Base-by-base conservation (phyloP, 1,140 invertebrate genomes). In the Drosophila lacertosa region DNA sequence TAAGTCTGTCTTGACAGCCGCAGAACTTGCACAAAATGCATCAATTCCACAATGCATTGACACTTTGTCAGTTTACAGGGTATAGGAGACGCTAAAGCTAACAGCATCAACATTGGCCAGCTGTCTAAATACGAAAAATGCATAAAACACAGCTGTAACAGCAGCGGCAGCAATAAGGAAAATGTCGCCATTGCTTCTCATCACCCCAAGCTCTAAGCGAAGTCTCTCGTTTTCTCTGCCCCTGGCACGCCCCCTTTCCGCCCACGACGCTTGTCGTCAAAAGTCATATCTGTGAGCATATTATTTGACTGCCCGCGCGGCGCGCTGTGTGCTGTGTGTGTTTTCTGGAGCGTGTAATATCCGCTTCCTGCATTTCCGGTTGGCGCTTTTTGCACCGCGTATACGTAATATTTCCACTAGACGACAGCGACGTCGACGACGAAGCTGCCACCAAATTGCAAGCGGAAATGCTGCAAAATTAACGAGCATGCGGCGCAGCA, bases 291-390 rank as follows among this genome's bases (percentile, higher is more conserved):
- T 84, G 55, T 83, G 35, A 74, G 67, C 74, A 84, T 84, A 80
- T 84, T 84, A 84, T 84, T 68, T 51, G 63, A 64, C 32, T 58
- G 55, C 40, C 40, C 55, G 40, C 2, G 54, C 16, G 20, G 24
- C 39, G 29, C 22, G 62, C 22, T 51, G 18, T 78, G 45, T 24
- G n/a, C n/a, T n/a, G n/a, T 48, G 58, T 80, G 74, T 82, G 77
- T 66, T 86, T 86, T 86, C 74, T 86, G 83, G 83, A 86, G 82
- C 82, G 82, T 86, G 82, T 86, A 86, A 86, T 86, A 86, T 86
- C 82, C 82, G 82, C 86, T 86, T 86, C 82, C 82, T 86, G 82
- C 82, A 86, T 86, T 86, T 86, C 82, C 81, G 81, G 81, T 86
- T 86, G 74, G 45, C 70, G 65, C 58, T 74, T 67, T 66, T 70